Evolutionary conservation across 2,888 invertebrate species (phyloP), one percentile per base, ranked within the genome.

Genomic region (Cetonia aurata): DNA sequence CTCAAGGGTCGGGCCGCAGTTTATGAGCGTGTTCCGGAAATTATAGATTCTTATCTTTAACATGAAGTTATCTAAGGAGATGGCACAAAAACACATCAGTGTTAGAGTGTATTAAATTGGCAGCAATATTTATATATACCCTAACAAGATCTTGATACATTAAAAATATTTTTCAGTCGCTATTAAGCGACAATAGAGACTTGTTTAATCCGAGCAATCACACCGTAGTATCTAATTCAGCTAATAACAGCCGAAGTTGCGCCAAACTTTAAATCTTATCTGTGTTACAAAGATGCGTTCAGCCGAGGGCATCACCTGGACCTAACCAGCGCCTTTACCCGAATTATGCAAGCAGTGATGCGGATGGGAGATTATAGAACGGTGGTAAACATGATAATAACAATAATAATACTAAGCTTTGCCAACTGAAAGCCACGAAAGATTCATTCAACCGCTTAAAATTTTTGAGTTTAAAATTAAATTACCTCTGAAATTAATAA

Each of bases 191-290:
- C 19, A 19, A 31, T 55, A 67, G 41, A 55, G 37, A 46, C 67
- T n/a, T 53, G 67, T 67, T 72, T 73, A 72, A 60, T 67, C 60
- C 57, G 71, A 4, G 72, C 73, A 75, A 77, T 77, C 76, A 75
- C 74, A 76, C 75, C 75, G 76, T 70, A 70, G 66, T 71, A 71
- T 71, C 74, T 74, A 73, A 75, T 74, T 48, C 70, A 71, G 67
- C 73, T 76, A 76, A 76, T 77, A 75, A 74, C 75, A 76, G 75
- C 62, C 73, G 73, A 75, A 75, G 73, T 72, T 74, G 72, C 71
- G 73, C 74, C 71, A 74, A 76, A 75, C 74, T 76, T 76, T 76
- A 73, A 76, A 74, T 76, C 75, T 76, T 75, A 76, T 76, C 75
- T 73, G 1, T 25, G 72, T 75, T 74, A 70, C 56, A 62, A 62